These are phyloP conservation scores for Neosilurus mollespiculum DNA, from an alignment of 2,797 vertebrate genomes.

Conservation along the genomic window DNA sequence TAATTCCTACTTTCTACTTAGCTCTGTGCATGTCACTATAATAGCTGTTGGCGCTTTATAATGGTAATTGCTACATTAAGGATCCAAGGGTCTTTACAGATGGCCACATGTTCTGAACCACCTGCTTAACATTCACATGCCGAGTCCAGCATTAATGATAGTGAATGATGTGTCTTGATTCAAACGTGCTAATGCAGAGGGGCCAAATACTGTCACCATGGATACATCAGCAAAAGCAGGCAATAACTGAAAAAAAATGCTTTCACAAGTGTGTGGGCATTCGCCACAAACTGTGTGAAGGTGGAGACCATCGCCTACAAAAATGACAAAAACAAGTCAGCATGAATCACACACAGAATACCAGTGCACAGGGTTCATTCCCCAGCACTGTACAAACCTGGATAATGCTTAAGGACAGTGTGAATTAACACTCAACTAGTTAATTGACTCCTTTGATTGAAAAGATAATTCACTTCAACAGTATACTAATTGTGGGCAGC, in stretches of 20 bases:
- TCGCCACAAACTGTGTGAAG: constrained; percentile 40
- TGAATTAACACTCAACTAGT: background rate
- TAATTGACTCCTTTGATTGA: background rate
- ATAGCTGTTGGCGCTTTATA: background rate
- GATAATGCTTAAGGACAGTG: background rate
- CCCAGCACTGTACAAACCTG: background rate
- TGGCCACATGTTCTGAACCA: constrained; percentile 20
- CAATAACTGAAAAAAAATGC: constrained; percentile 42
- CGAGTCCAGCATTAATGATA: constrained; percentile 39
- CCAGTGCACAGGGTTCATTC: background rate
- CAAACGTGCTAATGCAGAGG: constrained; percentile 43
- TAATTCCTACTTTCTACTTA: background rate
- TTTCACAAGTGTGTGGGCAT: constrained; percentile 52
- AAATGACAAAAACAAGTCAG: constrained; percentile 28
- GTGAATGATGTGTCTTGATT: constrained; percentile 44
- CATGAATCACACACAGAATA: constrained; percentile 9
- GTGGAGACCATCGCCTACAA: constrained; percentile 28
- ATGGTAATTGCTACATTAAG: constrained; percentile 10
- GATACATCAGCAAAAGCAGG: constrained; percentile 50
- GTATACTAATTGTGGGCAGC: background rate
- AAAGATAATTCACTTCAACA: constrained; percentile 2
- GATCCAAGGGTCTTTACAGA: constrained; percentile 18
- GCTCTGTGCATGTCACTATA: background rate
- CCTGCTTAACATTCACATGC: constrained; percentile 25
- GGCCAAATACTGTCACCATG: constrained; percentile 57